These are phyloP conservation scores for Urosaurus nigricauda DNA, from an alignment of 2,797 vertebrate genomes.

Conservation along the genomic window DNA sequence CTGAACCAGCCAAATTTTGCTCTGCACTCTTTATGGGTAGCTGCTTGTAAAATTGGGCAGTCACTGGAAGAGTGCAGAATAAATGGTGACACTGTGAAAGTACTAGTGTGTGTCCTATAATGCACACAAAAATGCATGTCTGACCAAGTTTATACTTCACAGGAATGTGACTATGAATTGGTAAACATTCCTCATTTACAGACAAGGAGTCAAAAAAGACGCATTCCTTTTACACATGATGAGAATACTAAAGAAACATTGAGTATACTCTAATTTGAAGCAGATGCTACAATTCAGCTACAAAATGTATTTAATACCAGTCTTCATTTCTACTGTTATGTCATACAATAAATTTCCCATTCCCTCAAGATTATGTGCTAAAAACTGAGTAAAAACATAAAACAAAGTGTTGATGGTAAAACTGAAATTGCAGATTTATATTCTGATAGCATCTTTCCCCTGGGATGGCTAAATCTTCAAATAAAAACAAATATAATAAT, in stretches of 20 bases:
- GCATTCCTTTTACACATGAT: neutral
- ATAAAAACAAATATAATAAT: constrained; percentile 43
- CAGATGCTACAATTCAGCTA: neutral
- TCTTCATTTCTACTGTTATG: neutral
- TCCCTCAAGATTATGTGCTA: constrained; percentile 1
- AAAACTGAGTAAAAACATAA: neutral
- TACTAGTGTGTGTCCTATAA: neutral
- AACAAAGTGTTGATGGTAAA: neutral
- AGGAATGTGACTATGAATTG: neutral
- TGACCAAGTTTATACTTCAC: neutral
- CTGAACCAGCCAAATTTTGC: neutral
- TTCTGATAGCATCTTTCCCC: constrained; percentile 60
- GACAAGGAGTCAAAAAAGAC: neutral
- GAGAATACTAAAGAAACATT: neutral
- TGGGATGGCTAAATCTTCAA: constrained; percentile 39
- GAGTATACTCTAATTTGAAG: neutral
- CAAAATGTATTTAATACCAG: constrained; percentile 14
- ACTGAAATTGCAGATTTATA: constrained; percentile 25
- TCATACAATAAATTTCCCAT: neutral
- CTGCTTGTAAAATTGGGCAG: constrained; percentile 2
- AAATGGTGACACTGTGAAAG: neutral
- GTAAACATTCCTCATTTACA: neutral
- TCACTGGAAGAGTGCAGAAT: neutral
- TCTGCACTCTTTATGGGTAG: neutral
- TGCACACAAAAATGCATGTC: neutral